Evolutionary conservation across 2,797 vertebrate species (phyloP).

Genomic region (Hypotaenidia okinawae): DNA sequence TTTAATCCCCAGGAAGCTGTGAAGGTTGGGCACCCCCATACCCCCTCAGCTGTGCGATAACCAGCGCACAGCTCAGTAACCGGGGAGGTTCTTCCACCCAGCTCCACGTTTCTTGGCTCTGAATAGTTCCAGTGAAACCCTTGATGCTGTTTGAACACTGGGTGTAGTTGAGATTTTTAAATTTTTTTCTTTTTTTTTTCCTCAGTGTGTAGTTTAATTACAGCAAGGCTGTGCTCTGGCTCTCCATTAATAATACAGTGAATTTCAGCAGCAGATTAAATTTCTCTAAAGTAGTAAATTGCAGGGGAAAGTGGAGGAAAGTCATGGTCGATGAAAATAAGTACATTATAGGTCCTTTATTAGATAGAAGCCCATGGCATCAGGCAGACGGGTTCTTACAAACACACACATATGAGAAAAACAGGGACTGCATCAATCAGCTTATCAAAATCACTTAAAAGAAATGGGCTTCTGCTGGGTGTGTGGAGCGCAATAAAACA

Average conservation of each 20-base stretch:
- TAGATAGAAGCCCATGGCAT: conserved; percentile 77
- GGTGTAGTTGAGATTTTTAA: not conserved
- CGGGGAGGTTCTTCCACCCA: not conserved
- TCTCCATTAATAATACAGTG: conserved; percentile 88
- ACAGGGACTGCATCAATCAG: conserved; percentile 61
- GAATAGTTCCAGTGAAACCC: not conserved
- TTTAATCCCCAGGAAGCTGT: not conserved
- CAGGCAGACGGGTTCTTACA: conserved; percentile 65
- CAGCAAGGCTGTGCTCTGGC: conserved; percentile 62
- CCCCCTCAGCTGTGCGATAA: not conserved
- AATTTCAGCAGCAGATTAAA: conserved; percentile 84
- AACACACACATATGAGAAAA: conserved; percentile 64
- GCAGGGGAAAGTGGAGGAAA: conserved; percentile 66
- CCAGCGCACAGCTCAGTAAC: not conserved
- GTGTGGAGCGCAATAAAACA: conserved; percentile 68
- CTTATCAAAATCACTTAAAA: conserved; percentile 68
- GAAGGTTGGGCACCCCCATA: not conserved
- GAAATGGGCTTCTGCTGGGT: conserved; percentile 63
- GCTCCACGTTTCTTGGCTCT: conserved; percentile 4
- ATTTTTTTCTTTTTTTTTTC: not conserved
- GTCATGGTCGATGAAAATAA: conserved; percentile 70
- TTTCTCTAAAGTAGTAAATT: conserved; percentile 82
- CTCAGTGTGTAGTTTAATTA: conserved; percentile 81
- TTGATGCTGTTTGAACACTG: conserved; percentile 5
- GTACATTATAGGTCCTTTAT: conserved; percentile 75